phyloP scores from a whole-genome alignment of 2,797 vertebrate species.

The Eulemur coronatus region DNA sequence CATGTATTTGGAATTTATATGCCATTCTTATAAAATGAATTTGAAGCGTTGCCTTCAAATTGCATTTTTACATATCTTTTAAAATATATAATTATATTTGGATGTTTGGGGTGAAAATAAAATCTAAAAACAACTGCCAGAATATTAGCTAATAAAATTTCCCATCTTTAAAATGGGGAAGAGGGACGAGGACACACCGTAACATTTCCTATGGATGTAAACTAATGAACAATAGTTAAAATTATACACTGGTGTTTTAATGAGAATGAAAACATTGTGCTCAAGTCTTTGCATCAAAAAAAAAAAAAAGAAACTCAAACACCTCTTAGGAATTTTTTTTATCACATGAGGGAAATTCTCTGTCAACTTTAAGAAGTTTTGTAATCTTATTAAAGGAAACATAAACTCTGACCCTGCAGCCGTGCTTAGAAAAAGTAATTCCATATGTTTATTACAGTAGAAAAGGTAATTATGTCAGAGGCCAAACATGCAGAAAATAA shows the following conservation, averaged over 20 bases:
- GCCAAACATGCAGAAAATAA: conserved; percentile 21
- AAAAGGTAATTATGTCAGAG: conserved; percentile 61
- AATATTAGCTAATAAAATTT: conserved; percentile 23
- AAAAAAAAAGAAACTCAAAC: neutral
- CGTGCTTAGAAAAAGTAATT: conserved; percentile 65
- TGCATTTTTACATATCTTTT: neutral
- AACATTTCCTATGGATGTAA: neutral
- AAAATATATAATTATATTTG: neutral
- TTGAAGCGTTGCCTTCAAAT: neutral
- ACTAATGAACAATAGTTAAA: conserved; percentile 20
- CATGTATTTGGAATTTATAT: neutral
- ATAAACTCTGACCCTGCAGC: conserved; percentile 48
- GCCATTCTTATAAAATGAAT: conserved; percentile 22
- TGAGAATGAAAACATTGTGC: neutral
- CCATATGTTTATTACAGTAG: conserved; percentile 52
- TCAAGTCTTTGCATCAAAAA: neutral
- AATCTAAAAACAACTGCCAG: conserved; percentile 13
- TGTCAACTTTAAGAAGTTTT: conserved; percentile 57
- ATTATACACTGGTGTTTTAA: neutral
- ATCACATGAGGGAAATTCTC: conserved; percentile 47
- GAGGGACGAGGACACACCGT: neutral
- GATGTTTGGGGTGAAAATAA: conserved; percentile 24
- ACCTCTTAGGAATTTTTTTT: conserved; percentile 42
- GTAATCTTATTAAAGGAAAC: conserved; percentile 66
- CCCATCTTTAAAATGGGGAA: neutral